Evolutionary conservation across 1,140 invertebrate genomes (phyloP).

Genomic region (Zaprionus kolodkinae): DNA sequence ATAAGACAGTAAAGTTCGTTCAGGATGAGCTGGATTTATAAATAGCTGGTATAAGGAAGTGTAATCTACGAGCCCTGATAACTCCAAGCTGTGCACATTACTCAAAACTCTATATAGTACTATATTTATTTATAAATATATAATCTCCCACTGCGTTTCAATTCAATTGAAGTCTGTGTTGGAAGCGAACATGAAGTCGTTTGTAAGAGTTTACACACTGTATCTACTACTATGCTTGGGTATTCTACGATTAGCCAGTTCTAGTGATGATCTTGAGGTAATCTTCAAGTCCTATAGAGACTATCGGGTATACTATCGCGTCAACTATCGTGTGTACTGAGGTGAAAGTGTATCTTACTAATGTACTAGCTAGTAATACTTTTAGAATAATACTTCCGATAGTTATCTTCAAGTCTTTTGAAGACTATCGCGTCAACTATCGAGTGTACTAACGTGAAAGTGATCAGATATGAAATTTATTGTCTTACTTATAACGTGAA

Average conservation of each 20-base stretch:
- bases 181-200: constrained; percentile 49
- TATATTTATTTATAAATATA: constrained; percentile 5
- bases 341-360: not conserved
- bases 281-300: not conserved
- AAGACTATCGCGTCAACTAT: too few relatives aligned
- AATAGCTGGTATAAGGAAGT: not conserved
- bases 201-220: not conserved
- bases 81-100: not conserved
- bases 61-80: not conserved
- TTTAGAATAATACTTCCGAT: too few relatives aligned
- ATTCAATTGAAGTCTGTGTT: not conserved
- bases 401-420: too few relatives aligned
- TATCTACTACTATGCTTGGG: not conserved
- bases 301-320: not conserved
- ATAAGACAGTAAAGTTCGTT: not conserved
- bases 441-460: too few relatives aligned
- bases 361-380: too few relatives aligned
- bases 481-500: too few relatives aligned
- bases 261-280: not conserved
- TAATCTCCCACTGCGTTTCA: not conserved
- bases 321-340: not conserved
- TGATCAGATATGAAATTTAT: too few relatives aligned
- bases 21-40: not conserved
- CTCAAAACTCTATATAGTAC: not conserved
- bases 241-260: not conserved